phyloP scores from a whole-genome alignment of 2,113 vertebrate genomes.

The Pachycephala philippinensis region DNA sequence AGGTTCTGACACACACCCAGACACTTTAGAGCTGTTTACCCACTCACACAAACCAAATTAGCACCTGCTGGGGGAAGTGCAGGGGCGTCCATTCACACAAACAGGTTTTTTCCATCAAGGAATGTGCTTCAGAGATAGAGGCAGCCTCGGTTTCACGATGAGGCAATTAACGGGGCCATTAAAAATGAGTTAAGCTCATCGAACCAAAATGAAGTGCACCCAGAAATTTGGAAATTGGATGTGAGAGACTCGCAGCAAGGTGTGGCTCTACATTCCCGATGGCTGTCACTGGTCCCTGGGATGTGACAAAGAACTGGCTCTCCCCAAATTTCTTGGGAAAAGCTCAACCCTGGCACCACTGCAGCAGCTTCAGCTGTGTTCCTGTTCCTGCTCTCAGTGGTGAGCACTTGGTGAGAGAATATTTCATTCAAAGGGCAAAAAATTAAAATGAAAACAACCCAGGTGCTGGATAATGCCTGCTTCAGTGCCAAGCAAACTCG shows the following conservation, averaged over 20 bases:
- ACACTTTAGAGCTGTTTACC: not conserved
- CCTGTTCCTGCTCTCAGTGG: not conserved
- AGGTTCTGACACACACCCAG: not conserved
- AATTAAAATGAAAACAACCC: fast-evolving
- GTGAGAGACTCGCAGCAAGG: not conserved
- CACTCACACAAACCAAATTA: not conserved
- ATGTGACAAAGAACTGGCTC: not conserved
- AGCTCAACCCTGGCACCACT: not conserved
- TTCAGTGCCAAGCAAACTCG: no score
- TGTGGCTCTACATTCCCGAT: not conserved
- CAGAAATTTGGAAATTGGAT: not conserved
- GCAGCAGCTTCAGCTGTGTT: not conserved
- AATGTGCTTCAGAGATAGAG: not conserved
- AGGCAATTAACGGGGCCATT: not conserved
- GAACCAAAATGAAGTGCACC: not conserved
- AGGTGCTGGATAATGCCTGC: not conserved
- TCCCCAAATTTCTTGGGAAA: not conserved
- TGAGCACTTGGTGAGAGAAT: not conserved
- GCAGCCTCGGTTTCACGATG: not conserved
- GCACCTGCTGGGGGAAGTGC: not conserved
- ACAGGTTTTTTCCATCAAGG: not conserved
- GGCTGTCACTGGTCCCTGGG: not conserved
- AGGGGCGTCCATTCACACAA: not conserved
- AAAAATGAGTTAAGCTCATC: not conserved
- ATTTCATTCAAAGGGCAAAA: not conserved